Percentiles rank a stretch among this genome's conserved stretches.
These are phyloP conservation scores for Conchocele bisecta DNA, from an alignment of 2,888 invertebrate genomes.

Conservation along the genomic window DNA sequence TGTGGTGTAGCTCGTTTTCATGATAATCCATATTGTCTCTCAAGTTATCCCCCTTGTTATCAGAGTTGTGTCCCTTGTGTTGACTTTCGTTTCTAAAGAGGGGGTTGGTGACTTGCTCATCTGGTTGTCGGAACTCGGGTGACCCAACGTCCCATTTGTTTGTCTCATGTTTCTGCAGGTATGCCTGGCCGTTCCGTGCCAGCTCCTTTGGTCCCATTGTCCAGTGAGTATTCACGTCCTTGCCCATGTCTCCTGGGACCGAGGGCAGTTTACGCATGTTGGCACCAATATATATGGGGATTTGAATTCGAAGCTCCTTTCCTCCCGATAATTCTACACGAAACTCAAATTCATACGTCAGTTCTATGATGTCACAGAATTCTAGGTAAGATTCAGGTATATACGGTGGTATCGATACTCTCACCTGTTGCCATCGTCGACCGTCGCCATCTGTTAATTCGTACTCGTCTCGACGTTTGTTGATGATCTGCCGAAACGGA, in stretches of 20 bases:
- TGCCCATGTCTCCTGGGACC: slow-evolving; percentile 51
- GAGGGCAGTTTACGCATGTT: slow-evolving; percentile 67
- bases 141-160: slow-evolving; percentile 59
- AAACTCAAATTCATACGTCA: slow-evolving; percentile 79
- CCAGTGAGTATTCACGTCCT: slow-evolving; percentile 69
- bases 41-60: no score
- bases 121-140: slow-evolving; percentile 66
- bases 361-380: slow-evolving; percentile 81
- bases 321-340: slow-evolving; percentile 77
- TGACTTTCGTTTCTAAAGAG: slow-evolving; percentile 55
- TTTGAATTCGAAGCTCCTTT: slow-evolving; percentile 71
- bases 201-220: slow-evolving; percentile 59
- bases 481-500: slow-evolving; percentile 76
- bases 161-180: slow-evolving; percentile 18
- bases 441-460: slow-evolving; percentile 79
- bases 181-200: slow-evolving; percentile 19
- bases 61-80: background rate
- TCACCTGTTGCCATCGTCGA: slow-evolving; percentile 79
- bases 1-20: no score
- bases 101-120: slow-evolving; percentile 65
- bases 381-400: slow-evolving; percentile 81
- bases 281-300: slow-evolving; percentile 79
- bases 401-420: slow-evolving; percentile 80
- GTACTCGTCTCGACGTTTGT: slow-evolving; percentile 80
- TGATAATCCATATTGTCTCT: no score